Evolutionary conservation across 35 echinoderm and acorn worm species (phyloP), one percentile per base, ranked within the genome.

Genomic region (Heliocidaris erythrogramma): DNA sequence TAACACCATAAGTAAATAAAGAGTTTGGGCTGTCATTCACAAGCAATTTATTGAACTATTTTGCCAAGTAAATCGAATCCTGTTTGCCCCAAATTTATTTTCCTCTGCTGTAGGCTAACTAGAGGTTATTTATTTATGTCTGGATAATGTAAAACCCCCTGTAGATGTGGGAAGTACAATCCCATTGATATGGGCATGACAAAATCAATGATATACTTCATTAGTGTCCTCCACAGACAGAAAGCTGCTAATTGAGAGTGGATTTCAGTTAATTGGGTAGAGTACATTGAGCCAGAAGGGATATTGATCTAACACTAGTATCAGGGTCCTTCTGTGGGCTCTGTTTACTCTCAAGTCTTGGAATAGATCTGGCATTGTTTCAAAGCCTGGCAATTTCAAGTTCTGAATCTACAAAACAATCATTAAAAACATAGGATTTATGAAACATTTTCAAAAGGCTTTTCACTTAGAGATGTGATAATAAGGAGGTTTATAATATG

Each of bases 231-330:
- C 65, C 27, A 18, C 5, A 21, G 65, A 78, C 27, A 78, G 65
- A 78, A 78, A 78, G 18, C 27, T 27, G 27, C 65, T 78, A 78
- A 78, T 78, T 78, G 65, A 78, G 65, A 18, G 8, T 78, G 65
- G 21, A 78, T 78, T 78, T 78, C 65, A 78, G 17, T 78, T 78
- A 78, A 17, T 78, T 78, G 65, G 27, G 65, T 78, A 78, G 65
- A 78, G 65, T 78, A 78, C 65, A 78, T 24, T 78, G 65, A 78
- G 65, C 65, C 65, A 78, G 65, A 78, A 78, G 65, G 65, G 65
- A n/a, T 78, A 78, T 78, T 78, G 65, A 78, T 78, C 65, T 24
- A 78, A 78, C 65, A 27, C 27, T n/a, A 78, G 7, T n/a, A n/a
- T n/a, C 65, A 78, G 65, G 21, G 65, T 78, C 21, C n/a, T 78